These are phyloP conservation scores for Tuta absoluta DNA, from an alignment of 2,888 invertebrate genomes.

Conservation along the genomic window DNA sequence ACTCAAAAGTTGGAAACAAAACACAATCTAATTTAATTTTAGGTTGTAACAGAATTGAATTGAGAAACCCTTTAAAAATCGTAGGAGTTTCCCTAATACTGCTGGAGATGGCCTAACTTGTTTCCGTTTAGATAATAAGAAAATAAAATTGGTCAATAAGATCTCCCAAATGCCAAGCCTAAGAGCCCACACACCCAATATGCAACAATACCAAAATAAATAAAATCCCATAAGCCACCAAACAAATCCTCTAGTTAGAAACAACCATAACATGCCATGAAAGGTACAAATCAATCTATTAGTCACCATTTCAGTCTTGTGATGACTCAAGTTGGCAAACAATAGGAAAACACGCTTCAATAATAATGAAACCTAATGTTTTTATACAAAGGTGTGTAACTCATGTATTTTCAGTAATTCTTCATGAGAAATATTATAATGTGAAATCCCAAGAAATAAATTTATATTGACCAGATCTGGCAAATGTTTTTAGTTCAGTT, in stretches of 20 bases:
- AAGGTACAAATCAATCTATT: conserved; percentile 67
- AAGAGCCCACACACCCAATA: not conserved
- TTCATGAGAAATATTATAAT: not conserved
- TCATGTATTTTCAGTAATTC: not conserved
- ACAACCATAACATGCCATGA: conserved; percentile 63
- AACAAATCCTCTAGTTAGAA: conserved; percentile 64
- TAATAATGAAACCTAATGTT: conserved; percentile 37
- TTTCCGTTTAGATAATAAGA: not conserved
- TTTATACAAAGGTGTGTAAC: conserved; percentile 5
- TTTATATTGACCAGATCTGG: not conserved
- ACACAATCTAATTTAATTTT: too few species aligned
- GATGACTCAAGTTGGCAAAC: conserved; percentile 64
- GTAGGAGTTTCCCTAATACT: not conserved
- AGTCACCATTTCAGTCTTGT: conserved; percentile 58
- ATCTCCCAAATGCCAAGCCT: not conserved
- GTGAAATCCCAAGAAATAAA: conserved; percentile 1
- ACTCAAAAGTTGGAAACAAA: too few species aligned
- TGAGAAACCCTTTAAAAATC: not conserved
- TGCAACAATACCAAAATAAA: not conserved
- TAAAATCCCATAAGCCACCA: conserved; percentile 31
- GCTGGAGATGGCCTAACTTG: not conserved
- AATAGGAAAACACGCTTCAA: conserved; percentile 43
- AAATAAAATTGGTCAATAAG: too few species aligned
- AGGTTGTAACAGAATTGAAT: not conserved
- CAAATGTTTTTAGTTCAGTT: not conserved